Conservation (phyloP, 2,797 vertebrate genomes). For the Tympanoctomys barrerae region DNA sequence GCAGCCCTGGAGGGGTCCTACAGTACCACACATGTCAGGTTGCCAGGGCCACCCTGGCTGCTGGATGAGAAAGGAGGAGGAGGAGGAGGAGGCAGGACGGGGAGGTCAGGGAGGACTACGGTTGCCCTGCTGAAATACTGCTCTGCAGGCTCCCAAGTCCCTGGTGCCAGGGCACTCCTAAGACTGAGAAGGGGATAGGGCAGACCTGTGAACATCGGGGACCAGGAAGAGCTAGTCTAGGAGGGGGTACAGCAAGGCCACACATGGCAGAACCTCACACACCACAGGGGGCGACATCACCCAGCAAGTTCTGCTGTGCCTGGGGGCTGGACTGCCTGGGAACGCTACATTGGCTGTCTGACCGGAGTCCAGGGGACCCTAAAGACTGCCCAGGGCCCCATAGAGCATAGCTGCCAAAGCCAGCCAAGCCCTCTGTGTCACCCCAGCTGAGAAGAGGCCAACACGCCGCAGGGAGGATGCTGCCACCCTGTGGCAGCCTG, state of each 20-base stretch:
- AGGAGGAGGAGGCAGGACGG: too few species aligned
- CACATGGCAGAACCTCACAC: rapidly evolving
- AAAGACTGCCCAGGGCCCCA: neutral
- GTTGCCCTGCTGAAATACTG: neutral
- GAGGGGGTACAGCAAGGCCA: rapidly evolving
- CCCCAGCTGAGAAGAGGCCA: rapidly evolving
- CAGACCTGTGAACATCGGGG: neutral
- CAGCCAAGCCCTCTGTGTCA: neutral
- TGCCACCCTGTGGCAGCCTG: neutral
- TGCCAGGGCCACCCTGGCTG: neutral
- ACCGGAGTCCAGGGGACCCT: rapidly evolving
- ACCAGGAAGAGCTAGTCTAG: neutral
- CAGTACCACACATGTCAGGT: rapidly evolving
- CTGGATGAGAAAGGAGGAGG: neutral
- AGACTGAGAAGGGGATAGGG: too few species aligned
- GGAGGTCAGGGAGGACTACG: neutral
- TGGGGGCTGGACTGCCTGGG: neutral
- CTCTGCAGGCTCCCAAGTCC: neutral
- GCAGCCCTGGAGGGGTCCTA: neutral
- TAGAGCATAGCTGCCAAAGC: neutral
- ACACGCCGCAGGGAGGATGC: neutral
- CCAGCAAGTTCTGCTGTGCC: rapidly evolving
- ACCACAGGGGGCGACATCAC: rapidly evolving
- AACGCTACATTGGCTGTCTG: rapidly evolving
- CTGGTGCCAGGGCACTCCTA: neutral